Base-by-base conservation (phyloP, 2,888 invertebrate species). In the Drosophila nr. medialis region DNA sequence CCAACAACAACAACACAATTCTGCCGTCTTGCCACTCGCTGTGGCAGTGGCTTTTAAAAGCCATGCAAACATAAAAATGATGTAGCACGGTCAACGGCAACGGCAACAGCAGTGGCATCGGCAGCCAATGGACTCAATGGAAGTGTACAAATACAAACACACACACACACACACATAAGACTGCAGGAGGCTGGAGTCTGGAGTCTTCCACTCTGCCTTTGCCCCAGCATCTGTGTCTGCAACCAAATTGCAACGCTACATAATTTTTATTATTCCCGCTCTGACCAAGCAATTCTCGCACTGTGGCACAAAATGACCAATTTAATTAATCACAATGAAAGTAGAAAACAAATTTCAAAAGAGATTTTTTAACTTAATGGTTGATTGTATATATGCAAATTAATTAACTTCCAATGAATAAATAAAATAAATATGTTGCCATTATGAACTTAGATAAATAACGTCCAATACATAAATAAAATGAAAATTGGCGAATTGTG, bases 191-290 rank as follows among this genome's bases (percentile, higher is more conserved):
- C 59, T 36, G 48, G 7, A 42, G 53, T 34, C 30, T 29, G 8
- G 18, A 8, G 18, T 42, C 13, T 10, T 1, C 50, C 45, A 15
- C 56, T 15, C 4, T 27, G 18, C 40, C 30, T 21, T 34, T 49
- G 49, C 53, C n/a, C 11, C 48, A 34, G 32, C 15, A 42, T 42
- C 48, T 45, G 54, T 40, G 51, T 40, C 64, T 67, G 74, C 85
- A 64, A 49, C 64, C 74, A 90, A 91, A 91, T 85, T 89, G 90
- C 90, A 85, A 53, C 75, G 86, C 84, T 80, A 74, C 80, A 81
- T 83, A 86, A 90, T 81, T 86, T 89, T 90, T 87, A 88, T 87
- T 81, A 77, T 80, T 78, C 76, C 76, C 64, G 71, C 80, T 77
- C 74, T 75, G 75, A 75, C 68, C 73, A 60, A 67, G 64, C 69